Evolutionary conservation across 2,797 vertebrate species (phyloP).

Genomic region (Sebastes taczanowskii): DNA sequence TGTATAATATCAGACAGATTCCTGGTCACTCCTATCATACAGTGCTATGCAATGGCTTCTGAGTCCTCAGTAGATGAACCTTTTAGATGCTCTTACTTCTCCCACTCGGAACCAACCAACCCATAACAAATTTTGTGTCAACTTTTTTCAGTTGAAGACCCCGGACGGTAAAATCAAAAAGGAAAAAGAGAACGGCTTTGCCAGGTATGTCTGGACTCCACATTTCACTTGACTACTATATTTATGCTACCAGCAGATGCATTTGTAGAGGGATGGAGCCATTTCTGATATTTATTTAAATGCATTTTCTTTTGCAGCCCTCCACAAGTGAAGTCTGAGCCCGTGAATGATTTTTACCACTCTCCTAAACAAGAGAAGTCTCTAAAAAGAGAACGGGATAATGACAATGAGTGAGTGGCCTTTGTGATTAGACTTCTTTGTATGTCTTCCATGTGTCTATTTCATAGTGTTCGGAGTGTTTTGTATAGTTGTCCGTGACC

Average conservation of each 20-base stretch:
- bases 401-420: slow-evolving; percentile 90
- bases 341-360: slow-evolving; percentile 87
- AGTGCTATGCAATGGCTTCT: not conserved
- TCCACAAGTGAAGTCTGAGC: slow-evolving; percentile 91
- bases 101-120: not conserved
- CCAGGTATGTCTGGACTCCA: slow-evolving; percentile 82
- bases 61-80: not conserved
- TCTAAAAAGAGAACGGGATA: slow-evolving; percentile 91
- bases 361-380: slow-evolving; percentile 89
- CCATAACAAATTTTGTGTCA: not conserved
- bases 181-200: slow-evolving; percentile 96
- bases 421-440: not conserved
- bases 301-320: slow-evolving; percentile 75
- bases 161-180: slow-evolving; percentile 91
- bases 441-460: not conserved
- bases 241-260: not conserved
- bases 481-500: not conserved
- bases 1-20: not conserved
- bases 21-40: not conserved
- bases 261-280: not conserved
- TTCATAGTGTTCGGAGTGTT: not conserved
- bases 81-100: not conserved
- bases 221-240: not conserved
- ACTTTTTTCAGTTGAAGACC: slow-evolving; percentile 80
- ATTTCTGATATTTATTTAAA: not conserved